These are phyloP conservation scores for Paedocypris sp. DNA, from an alignment of 2,113 vertebrate genomes.

Conservation along the genomic window DNA sequence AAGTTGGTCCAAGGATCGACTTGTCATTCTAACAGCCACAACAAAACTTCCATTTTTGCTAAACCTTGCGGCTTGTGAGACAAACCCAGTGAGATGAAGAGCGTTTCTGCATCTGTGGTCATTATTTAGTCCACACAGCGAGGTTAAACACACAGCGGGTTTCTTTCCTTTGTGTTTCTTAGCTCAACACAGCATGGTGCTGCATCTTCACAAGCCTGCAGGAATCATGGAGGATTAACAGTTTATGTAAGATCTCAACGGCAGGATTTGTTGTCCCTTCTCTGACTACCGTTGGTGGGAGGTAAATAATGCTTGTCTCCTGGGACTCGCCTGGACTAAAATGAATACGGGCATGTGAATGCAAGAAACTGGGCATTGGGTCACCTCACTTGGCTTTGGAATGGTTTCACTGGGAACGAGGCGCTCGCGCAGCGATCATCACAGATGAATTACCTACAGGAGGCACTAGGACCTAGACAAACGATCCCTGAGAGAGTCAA, in stretches of 20 bases:
- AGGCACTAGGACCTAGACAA: slow-evolving; percentile 45
- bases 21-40: slow-evolving; percentile 1
- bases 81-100: slow-evolving; percentile 3
- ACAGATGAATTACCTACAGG: slow-evolving; percentile 36
- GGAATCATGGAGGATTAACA: slow-evolving; percentile 17
- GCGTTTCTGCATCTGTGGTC: slow-evolving; percentile 7
- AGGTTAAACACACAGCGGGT: slow-evolving; percentile 21
- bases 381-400: not conserved
- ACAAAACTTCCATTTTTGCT: slow-evolving; percentile 4
- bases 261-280: slow-evolving; percentile 14
- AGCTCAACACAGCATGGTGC: not conserved
- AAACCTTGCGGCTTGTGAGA: not conserved
- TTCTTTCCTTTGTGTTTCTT: not conserved
- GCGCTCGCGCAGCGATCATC: slow-evolving; percentile 13
- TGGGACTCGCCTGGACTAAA: slow-evolving; percentile 6
- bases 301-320: slow-evolving; percentile 9
- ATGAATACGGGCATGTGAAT: slow-evolving; percentile 1
- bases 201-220: not conserved
- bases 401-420: slow-evolving; percentile 7
- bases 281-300: slow-evolving; percentile 29
- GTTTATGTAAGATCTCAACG: slow-evolving; percentile 31
- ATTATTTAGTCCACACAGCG: slow-evolving; percentile 23
- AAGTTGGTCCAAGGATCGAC: slow-evolving; percentile 4
- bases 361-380: slow-evolving; percentile 6
- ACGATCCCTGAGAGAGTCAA: slow-evolving; percentile 44